These are phyloP conservation scores for Cryptocephalus moraei DNA, from an alignment of 2,888 invertebrate genomes.

Conservation along the genomic window DNA sequence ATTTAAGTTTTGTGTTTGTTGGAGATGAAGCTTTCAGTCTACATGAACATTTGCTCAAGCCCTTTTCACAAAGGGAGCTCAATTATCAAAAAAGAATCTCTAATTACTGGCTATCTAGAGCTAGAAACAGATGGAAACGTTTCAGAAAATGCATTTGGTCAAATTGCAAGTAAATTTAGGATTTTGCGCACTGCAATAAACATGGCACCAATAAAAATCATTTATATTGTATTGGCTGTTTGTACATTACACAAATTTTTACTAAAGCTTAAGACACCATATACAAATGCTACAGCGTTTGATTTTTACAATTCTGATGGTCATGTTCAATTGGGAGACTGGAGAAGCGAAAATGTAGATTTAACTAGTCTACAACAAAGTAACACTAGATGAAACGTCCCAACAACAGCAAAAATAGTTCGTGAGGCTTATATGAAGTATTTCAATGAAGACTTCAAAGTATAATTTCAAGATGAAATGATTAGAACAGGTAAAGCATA, in stretches of 20 bases:
- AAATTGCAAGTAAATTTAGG: conserved; percentile 7
- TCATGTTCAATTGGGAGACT: conserved; percentile 8
- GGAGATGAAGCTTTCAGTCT: conserved; percentile 10
- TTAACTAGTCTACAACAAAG: conserved; percentile 3
- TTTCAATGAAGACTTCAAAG: neutral
- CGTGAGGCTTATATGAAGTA: conserved; percentile 7
- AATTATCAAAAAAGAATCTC: conserved; percentile 7
- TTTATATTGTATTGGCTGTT: conserved; percentile 8
- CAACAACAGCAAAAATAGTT: conserved; percentile 4
- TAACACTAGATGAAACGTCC: conserved; percentile 1
- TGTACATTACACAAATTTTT: conserved; percentile 10
- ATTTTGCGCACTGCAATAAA: conserved; percentile 11
- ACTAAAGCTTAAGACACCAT: conserved; percentile 4
- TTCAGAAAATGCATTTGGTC: conserved; percentile 11
- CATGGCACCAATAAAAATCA: conserved; percentile 10
- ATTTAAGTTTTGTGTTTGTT: conserved; percentile 9
- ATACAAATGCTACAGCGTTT: conserved; percentile 5
- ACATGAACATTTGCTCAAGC: conserved; percentile 10
- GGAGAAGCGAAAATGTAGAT: conserved; percentile 6
- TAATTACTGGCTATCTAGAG: conserved; percentile 10
- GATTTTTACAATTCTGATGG: conserved; percentile 8
- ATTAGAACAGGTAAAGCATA: too few species aligned
- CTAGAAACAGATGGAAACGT: conserved; percentile 7
- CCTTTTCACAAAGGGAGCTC: conserved; percentile 7
- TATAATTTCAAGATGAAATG: too few species aligned